Base-by-base conservation (phyloP, 2,888 invertebrate genomes). In the Mactromeris polynyma region DNA sequence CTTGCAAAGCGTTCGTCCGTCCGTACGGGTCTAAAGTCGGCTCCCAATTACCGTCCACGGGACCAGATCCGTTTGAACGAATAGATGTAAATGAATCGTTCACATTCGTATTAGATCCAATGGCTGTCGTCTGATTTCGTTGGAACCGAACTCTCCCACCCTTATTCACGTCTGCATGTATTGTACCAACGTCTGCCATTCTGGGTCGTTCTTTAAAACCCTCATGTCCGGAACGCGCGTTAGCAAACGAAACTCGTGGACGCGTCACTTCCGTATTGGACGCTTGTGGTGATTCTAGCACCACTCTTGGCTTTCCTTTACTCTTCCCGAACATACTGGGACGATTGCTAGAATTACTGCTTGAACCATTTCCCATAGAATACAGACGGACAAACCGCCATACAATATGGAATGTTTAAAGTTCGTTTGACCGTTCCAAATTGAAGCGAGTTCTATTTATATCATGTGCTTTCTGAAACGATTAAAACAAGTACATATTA, bases 121-220 rank as follows among this genome's bases (percentile, higher is more conserved):
- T 81, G 11, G 89, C 86, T 0, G 82, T 83, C 17, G 81, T 77
- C 38, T 90, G 87, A 46, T 77, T 89, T 21, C 85, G 69, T 31
- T 88, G 86, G 64, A 85, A 91, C 46, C 85, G 90, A 51, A 87
- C 58, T 73, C 82, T 82, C 7, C 86, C 81, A 21, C 82, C 42
- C 36, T 81, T 31, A 31, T 77, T 83, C 4, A 89, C 51, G 58
- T 93, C 93, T 1, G 90, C 14, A 42, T 88, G 90, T 0, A 94
- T 69, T 14, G 87, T 84, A 9, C 93, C 93, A 21, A 93, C 86
- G 21, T 93, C 93, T 14, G 86, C 85, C 93, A 94, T 94, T 64
- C 91, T 87, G 19, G 93, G 93, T 73, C 88, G 88, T 6, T 78
- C 83, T 31, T 88, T 92, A 46, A 91, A 88, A 14, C 85, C 85